Percentiles rank a stretch among this genome's conserved stretches.
Conservation (phyloP, 2,113 vertebrate species). For the Casuarius casuarius region DNA sequence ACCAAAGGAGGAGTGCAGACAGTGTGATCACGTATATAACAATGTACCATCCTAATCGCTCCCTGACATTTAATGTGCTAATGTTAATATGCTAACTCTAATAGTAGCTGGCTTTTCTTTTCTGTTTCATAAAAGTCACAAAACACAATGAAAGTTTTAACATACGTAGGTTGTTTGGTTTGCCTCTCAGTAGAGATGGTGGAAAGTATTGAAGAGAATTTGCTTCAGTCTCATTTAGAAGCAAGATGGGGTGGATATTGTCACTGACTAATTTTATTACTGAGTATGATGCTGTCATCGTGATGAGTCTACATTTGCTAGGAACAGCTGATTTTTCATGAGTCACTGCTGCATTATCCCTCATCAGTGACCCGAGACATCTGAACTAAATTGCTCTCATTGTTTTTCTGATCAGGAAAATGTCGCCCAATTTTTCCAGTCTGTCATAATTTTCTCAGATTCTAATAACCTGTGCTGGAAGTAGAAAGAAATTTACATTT, state of each 20-base stretch:
- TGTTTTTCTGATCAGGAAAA: not conserved
- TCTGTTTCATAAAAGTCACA: not conserved
- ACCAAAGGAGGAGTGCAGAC: not conserved
- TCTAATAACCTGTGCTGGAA: not conserved
- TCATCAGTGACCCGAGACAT: not conserved
- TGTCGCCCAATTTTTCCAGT: not conserved
- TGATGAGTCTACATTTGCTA: not conserved
- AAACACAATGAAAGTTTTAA: not conserved
- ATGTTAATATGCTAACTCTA: not conserved
- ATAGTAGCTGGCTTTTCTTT: not conserved
- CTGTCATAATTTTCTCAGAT: not conserved
- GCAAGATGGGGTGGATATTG: not conserved
- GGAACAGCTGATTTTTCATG: not conserved
- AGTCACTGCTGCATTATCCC: not conserved
- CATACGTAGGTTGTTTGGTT: not conserved
- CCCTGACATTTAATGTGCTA: not conserved
- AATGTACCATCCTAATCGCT: not conserved
- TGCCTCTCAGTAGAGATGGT: not conserved
- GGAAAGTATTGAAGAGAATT: not conserved
- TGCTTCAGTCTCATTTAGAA: not conserved
- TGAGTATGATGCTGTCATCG: not conserved
- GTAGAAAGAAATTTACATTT: not conserved
- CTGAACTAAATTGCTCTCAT: not conserved
- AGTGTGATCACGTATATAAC: not conserved
- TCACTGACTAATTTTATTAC: not conserved